Evolutionary conservation across 2,113 vertebrate genomes (phyloP).

Genomic region (Callaeas wilsoni): DNA sequence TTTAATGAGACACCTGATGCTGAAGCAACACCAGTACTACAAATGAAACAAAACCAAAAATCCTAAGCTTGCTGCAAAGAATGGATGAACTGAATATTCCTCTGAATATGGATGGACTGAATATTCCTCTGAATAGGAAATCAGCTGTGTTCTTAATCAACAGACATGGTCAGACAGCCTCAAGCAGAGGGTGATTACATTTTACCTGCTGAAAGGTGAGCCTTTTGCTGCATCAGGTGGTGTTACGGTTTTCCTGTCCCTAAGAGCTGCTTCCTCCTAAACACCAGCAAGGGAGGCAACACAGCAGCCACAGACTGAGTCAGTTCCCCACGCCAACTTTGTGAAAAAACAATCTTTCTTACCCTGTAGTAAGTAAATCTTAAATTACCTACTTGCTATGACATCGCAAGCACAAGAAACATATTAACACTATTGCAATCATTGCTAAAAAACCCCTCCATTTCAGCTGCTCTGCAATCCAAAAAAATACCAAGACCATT

Average conservation of each 20-base stretch:
- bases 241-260: background rate
- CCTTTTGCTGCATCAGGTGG: background rate
- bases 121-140: background rate
- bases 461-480: background rate
- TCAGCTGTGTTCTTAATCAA: background rate
- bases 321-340: background rate
- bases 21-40: background rate
- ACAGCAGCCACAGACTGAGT: background rate
- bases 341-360: background rate
- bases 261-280: background rate
- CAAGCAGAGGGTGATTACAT: background rate
- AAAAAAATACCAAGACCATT: background rate
- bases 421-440: background rate
- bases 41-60: background rate
- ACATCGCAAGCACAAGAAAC: background rate
- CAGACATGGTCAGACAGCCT: background rate
- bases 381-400: background rate
- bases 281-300: background rate
- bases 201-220: background rate
- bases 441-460: accelerated
- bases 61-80: background rate
- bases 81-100: no score
- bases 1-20: background rate
- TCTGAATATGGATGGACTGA: no score
- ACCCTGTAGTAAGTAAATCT: background rate